These are phyloP conservation scores for Fratercula arctica DNA, from an alignment of 2,797 vertebrate genomes.

Conservation along the genomic window DNA sequence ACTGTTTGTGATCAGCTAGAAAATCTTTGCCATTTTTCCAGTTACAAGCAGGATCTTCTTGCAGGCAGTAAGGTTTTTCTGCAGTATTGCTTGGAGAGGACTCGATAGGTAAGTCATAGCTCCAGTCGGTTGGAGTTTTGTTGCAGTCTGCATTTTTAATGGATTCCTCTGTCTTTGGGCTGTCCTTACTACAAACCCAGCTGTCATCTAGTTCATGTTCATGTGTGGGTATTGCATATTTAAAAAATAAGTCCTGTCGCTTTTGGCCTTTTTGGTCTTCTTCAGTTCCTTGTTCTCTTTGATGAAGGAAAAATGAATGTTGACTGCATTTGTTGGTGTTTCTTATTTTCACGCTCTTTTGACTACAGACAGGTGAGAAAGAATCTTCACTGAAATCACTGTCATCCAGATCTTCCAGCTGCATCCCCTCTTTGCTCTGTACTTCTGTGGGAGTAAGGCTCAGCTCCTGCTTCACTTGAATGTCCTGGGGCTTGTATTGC, in stretches of 20 bases:
- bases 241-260: conserved; percentile 54
- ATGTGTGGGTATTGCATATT: background rate
- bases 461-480: conserved; percentile 37
- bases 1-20: conserved; percentile 40
- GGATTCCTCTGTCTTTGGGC: background rate
- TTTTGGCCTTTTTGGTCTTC: conserved; percentile 1
- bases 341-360: conserved; percentile 38
- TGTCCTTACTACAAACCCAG: conserved; percentile 19
- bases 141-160: background rate
- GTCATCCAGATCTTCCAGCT: conserved; percentile 77
- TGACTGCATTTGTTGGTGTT: conserved; percentile 27
- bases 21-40: conserved; percentile 1
- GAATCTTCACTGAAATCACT: conserved; percentile 84
- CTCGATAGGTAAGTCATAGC: background rate
- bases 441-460: background rate
- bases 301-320: conserved; percentile 79
- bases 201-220: background rate
- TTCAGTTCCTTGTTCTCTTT: conserved; percentile 24
- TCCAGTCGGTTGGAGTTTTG: conserved; percentile 51
- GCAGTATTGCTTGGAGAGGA: conserved; percentile 57
- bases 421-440: conserved; percentile 55
- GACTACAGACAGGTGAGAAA: conserved; percentile 72
- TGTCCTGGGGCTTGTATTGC: conserved; percentile 53
- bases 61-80: conserved; percentile 79
- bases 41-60: conserved; percentile 4